Base-by-base conservation (phyloP, 2,888 invertebrate species). In the Drosophila greeni region DNA sequence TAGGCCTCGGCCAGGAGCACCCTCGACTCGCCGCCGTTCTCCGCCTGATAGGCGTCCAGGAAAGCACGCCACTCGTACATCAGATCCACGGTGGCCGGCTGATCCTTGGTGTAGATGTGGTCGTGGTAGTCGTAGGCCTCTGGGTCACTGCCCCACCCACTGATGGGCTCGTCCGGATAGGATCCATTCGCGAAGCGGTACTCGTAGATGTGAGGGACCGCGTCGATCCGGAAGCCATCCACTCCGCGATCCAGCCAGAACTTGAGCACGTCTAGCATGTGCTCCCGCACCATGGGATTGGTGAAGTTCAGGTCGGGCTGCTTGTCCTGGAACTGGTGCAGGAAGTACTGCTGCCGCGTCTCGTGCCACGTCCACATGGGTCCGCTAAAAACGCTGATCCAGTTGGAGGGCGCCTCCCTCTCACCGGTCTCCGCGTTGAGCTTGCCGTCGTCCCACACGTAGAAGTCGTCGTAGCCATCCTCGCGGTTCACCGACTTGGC, bases 291-390 rank as follows among this genome's bases (percentile, higher is more conserved):
- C 37, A 90, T 90, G 0, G 92, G 91, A 86, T 94, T 94, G 43
- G 92, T 90, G 70, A 91, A 94, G 87, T 97, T 96, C 0, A 97
- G 89, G 87, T 97, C 96, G 0, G 96, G 95, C 85, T 96, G 94
- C 39, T 91, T 89, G 5, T 82, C 74, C 11, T 92, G 90, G 56
- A 88, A 88, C 74, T 93, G 93, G 75, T 94, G 95, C 5, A 92
- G 90, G 82, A 93, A 95, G 86, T 89, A 95, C 82, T 94, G 92
- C 51, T 91, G 86, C 3, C 94, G 90, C 3, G 85, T 78, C 0
- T 90, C 90, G 68, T 91, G 91, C 92, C 92, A 94, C 64, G 91
- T 89, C 95, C 95, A 95, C 0, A 92, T 92, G 0, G 92, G 89
- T 0, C 92, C 93, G 1, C 92, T 91, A 71, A 93, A 94, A 24